Conservation (phyloP, 1,140 invertebrate species). For the Geopemphigus sp. region DNA sequence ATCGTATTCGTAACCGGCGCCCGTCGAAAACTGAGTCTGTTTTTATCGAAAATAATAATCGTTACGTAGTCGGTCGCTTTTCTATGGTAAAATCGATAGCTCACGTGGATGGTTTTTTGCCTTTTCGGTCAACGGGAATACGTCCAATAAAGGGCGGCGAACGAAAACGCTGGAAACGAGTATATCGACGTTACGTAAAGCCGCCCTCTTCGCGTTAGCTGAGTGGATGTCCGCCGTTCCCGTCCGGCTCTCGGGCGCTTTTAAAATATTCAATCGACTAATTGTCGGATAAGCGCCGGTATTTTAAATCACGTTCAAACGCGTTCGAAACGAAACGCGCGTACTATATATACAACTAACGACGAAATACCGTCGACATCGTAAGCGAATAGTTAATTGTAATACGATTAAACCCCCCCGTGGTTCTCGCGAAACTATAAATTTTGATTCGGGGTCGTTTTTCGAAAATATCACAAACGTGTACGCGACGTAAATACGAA, state of each 20-base stretch:
- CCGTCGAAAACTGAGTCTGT: too few relatives aligned
- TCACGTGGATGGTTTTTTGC: too few relatives aligned
- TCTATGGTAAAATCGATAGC: slow-evolving; percentile 6
- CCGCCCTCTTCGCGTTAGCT: background rate
- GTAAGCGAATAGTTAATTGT: too few relatives aligned
- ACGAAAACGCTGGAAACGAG: background rate
- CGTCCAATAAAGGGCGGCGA: slow-evolving; percentile 3
- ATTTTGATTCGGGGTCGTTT: too few relatives aligned
- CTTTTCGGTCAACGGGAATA: too few relatives aligned
- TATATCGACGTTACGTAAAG: background rate
- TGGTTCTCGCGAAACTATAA: too few relatives aligned
- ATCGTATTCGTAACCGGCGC: too few relatives aligned
- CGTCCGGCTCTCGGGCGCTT: background rate
- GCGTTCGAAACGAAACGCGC: background rate
- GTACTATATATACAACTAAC: background rate
- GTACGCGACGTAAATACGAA: too few relatives aligned
- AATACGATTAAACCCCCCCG: too few relatives aligned
- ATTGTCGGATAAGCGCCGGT: background rate
- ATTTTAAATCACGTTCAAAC: background rate
- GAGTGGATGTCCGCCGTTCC: too few relatives aligned
- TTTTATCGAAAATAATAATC: background rate
- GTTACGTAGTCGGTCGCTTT: background rate
- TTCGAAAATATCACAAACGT: too few relatives aligned
- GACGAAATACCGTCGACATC: background rate
- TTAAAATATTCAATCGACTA: slow-evolving; percentile 29